Evolutionary conservation across 37 sponge, comb jelly and placozoan genomes (phyloP).

Genomic region (Amphimedon queenslandica): DNA sequence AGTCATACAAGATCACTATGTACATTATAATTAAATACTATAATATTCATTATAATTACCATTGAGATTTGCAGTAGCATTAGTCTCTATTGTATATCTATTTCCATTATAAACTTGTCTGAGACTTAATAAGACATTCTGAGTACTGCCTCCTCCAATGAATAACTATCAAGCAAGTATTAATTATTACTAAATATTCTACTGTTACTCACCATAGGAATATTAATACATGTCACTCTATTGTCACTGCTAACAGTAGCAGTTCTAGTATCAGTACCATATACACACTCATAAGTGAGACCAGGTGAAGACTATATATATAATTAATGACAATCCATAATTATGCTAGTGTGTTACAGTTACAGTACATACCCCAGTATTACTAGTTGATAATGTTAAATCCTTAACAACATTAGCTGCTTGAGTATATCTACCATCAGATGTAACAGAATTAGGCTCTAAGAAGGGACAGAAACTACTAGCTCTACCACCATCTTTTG

Average conservation of each 20-base stretch:
- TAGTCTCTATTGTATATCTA: background rate
- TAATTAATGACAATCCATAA: background rate
- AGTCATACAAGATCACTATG: conserved; percentile 47
- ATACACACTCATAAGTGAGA: background rate
- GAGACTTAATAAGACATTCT: too few relatives aligned
- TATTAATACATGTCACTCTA: background rate
- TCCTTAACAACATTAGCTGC: too few relatives aligned
- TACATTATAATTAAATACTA: background rate
- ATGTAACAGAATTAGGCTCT: too few relatives aligned
- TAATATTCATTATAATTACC: background rate
- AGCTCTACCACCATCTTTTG: too few relatives aligned
- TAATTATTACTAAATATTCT: background rate
- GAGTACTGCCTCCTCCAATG: background rate
- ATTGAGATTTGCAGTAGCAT: background rate
- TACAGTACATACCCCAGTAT: too few relatives aligned
- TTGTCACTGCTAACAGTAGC: background rate
- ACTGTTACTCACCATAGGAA: background rate
- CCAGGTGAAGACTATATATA: background rate
- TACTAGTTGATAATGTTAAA: too few relatives aligned
- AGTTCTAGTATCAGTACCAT: background rate
- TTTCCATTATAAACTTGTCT: background rate
- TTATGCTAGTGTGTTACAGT: background rate
- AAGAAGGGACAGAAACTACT: too few relatives aligned
- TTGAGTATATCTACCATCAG: too few relatives aligned
- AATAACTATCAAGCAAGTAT: background rate